phyloP scores from a whole-genome alignment of 2,797 vertebrate species.

The Cetoscarus ocellatus region DNA sequence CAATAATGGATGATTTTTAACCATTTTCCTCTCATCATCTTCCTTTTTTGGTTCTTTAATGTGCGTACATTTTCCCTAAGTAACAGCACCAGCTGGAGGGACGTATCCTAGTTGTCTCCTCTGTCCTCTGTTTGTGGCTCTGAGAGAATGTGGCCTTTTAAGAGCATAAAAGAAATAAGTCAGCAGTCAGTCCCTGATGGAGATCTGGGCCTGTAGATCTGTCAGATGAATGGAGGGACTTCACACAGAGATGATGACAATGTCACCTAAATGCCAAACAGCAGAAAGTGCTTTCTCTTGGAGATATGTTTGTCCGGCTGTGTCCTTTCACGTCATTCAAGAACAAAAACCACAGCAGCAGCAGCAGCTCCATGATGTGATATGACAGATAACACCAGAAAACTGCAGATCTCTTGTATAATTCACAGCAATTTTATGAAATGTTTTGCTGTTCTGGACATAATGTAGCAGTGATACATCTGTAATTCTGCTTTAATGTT shows the following conservation, averaged over 20 bases:
- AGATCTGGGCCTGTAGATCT: conserved; percentile 4
- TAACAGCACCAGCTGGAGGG: too few species aligned
- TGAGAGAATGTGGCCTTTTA: conserved; percentile 23
- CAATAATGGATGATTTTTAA: too few species aligned
- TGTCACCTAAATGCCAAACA: conserved; percentile 40
- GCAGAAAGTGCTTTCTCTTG: conserved; percentile 32
- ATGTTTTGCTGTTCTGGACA: background rate
- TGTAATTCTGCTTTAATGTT: background rate
- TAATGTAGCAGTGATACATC: background rate
- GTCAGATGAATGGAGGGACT: conserved; percentile 23
- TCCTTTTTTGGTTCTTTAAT: background rate
- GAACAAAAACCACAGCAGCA: conserved; percentile 18
- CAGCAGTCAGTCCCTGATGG: background rate
- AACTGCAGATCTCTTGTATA: conserved; percentile 13
- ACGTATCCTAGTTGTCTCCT: too few species aligned
- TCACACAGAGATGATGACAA: conserved; percentile 4
- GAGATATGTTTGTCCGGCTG: conserved; percentile 42
- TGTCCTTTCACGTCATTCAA: conserved; percentile 54
- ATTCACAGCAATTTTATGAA: conserved; percentile 9
- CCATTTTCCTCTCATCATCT: too few species aligned
- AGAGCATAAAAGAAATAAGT: background rate
- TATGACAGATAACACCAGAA: conserved; percentile 38
- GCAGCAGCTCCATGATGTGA: conserved; percentile 30
- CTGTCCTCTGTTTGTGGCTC: background rate
- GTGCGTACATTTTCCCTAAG: background rate